Evolutionary conservation across 2,888 invertebrate species (phyloP).

Genomic region (Trachelus tabidus): DNA sequence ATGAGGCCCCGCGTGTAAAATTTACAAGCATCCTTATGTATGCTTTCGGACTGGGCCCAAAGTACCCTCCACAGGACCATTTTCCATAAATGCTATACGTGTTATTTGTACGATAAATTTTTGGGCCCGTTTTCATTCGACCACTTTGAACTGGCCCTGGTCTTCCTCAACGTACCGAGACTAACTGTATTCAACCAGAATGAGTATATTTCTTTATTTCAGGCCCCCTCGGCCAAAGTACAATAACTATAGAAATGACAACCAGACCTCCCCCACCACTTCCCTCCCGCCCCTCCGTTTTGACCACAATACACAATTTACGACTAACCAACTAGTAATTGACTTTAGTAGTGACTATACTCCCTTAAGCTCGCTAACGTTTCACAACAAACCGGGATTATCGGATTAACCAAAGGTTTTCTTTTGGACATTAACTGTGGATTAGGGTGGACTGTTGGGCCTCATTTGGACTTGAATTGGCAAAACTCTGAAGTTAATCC

Average conservation of each 20-base stretch:
- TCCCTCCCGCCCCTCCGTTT: not conserved
- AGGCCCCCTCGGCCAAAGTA: not conserved
- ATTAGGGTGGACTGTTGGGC: conserved; percentile 48
- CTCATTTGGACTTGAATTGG: conserved; percentile 38
- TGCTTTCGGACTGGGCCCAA: not conserved
- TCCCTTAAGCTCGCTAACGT: not conserved
- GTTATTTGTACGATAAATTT: not conserved
- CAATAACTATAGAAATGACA: not conserved
- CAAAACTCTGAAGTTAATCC: conserved; percentile 38
- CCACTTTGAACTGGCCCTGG: not conserved
- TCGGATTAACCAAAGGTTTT: not conserved
- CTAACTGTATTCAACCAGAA: not conserved
- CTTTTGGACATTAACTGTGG: conserved; percentile 4
- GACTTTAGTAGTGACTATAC: not conserved
- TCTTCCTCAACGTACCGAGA: not conserved
- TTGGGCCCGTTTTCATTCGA: not conserved
- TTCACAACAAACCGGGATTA: not conserved
- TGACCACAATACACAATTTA: conserved; percentile 7
- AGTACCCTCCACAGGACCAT: not conserved
- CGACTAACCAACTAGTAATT: not conserved
- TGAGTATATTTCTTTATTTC: not conserved
- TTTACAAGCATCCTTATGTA: not conserved
- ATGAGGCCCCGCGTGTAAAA: not conserved
- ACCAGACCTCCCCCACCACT: not conserved
- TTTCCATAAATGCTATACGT: not conserved